Conservation (phyloP, 2,888 invertebrate genomes). For the Luperina nickerlii region DNA sequence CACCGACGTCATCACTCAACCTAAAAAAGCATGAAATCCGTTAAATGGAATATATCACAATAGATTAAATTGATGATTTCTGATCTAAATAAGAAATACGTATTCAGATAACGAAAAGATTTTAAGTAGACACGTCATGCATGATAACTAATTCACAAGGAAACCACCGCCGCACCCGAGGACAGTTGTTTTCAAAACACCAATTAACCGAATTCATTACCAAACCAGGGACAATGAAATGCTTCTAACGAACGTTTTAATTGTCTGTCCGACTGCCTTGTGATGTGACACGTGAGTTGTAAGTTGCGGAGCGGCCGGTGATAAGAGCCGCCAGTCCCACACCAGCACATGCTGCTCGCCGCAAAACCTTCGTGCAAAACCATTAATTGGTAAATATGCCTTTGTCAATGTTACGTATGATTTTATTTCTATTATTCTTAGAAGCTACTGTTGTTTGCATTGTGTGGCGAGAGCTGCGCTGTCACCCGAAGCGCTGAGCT, state of each 20-base stretch:
- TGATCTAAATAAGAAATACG: slow-evolving; percentile 4
- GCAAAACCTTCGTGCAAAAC: slow-evolving; percentile 41
- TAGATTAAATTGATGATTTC: neutral
- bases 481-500: slow-evolving; percentile 32
- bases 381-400: slow-evolving; percentile 49
- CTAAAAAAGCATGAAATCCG: slow-evolving; percentile 20
- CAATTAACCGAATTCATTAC: slow-evolving; percentile 56
- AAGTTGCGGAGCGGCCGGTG: neutral
- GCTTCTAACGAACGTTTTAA: slow-evolving; percentile 48
- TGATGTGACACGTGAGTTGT: slow-evolving; percentile 4
- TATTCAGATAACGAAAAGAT: neutral
- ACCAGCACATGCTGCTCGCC: neutral
- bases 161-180: neutral
- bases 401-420: slow-evolving; percentile 46
- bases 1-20: slow-evolving; percentile 11
- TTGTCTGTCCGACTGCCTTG: slow-evolving; percentile 17
- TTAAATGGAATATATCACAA: neutral
- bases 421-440: slow-evolving; percentile 55
- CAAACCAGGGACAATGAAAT: slow-evolving; percentile 47
- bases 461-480: slow-evolving; percentile 24
- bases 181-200: slow-evolving; percentile 39
- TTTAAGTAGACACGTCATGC: neutral
- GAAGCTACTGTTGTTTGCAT: slow-evolving; percentile 46
- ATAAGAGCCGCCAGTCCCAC: slow-evolving; percentile 11
- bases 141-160: slow-evolving; percentile 12